phyloP scores from a whole-genome alignment of 2,888 invertebrate species.

The Agrenia bidenticulata region DNA sequence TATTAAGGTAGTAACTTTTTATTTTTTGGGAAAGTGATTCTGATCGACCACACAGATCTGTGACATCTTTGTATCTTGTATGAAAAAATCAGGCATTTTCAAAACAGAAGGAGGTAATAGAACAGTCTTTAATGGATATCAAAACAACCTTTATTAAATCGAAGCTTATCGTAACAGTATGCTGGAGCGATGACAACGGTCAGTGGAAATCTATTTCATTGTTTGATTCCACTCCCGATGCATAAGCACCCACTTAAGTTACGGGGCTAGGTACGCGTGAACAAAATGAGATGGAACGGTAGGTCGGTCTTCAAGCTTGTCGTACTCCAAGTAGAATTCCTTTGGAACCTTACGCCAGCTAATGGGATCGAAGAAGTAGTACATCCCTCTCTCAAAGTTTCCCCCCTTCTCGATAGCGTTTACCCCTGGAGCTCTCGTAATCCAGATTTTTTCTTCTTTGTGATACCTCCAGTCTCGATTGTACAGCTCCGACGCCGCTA shows the following conservation, averaged over 20 bases:
- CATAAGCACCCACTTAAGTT: slow-evolving; percentile 1
- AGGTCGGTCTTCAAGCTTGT: slow-evolving; percentile 94
- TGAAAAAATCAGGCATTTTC: slow-evolving; percentile 12
- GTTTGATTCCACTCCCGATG: too few species aligned
- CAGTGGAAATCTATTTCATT: too few species aligned
- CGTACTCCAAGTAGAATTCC: slow-evolving; percentile 98
- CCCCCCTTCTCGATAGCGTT: slow-evolving; percentile 91
- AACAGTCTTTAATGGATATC: background rate
- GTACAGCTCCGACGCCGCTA: slow-evolving; percentile 61
- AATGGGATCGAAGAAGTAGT: slow-evolving; percentile 98
- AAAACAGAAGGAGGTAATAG: too few species aligned
- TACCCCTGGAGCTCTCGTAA: slow-evolving; percentile 94
- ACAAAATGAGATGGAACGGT: slow-evolving; percentile 66
- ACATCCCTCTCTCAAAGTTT: slow-evolving; percentile 96
- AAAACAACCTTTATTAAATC: slow-evolving; percentile 10
- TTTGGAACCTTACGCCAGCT: slow-evolving; percentile 99
- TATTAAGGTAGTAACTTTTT: too few species aligned
- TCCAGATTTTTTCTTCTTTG: slow-evolving; percentile 98
- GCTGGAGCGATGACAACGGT: too few species aligned
- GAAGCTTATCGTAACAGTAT: too few species aligned
- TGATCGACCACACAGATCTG: too few species aligned
- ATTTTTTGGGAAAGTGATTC: too few species aligned
- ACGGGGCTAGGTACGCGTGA: slow-evolving; percentile 55
- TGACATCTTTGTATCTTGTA: too few species aligned
- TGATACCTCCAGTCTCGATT: slow-evolving; percentile 99